Percentiles rank a stretch among this genome's conserved stretches.
Conservation (phyloP, 2,797 vertebrate species). For the Choloepus didactylus region DNA sequence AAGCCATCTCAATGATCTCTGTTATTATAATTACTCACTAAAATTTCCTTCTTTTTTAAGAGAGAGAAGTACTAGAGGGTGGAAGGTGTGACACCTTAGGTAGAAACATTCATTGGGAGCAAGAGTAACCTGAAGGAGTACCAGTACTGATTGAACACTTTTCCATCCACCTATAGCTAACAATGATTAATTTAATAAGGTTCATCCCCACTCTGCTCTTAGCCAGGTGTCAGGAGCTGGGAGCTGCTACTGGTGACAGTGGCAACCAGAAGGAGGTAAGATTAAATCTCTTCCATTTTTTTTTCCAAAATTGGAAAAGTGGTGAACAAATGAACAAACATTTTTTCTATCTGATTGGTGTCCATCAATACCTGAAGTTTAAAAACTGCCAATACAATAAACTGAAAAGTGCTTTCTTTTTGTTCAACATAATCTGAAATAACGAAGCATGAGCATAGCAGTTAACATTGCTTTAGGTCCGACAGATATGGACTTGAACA, state of each 20-base stretch:
- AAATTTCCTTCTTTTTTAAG: conserved; percentile 7
- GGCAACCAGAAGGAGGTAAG: background rate
- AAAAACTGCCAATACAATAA: too few species aligned
- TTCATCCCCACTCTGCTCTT: background rate
- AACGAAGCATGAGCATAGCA: too few species aligned
- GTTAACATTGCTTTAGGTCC: too few species aligned
- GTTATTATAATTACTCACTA: background rate
- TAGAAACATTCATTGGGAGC: background rate
- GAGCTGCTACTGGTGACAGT: background rate
- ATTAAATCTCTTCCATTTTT: background rate
- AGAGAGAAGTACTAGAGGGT: background rate
- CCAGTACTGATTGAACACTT: background rate
- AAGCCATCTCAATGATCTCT: background rate
- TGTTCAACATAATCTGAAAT: too few species aligned
- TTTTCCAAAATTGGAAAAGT: background rate
- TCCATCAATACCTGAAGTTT: background rate
- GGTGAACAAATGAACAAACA: conserved; percentile 32
- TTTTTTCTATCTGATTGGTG: background rate
- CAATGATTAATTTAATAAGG: background rate
- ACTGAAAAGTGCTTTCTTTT: too few species aligned
- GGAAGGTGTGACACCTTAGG: background rate
- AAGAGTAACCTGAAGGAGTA: background rate
- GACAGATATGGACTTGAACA: too few species aligned
- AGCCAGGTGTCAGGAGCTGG: background rate
- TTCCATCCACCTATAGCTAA: background rate